Evolutionary conservation across 2,113 vertebrate genomes (phyloP).

Genomic region (Salvelinus fontinalis): DNA sequence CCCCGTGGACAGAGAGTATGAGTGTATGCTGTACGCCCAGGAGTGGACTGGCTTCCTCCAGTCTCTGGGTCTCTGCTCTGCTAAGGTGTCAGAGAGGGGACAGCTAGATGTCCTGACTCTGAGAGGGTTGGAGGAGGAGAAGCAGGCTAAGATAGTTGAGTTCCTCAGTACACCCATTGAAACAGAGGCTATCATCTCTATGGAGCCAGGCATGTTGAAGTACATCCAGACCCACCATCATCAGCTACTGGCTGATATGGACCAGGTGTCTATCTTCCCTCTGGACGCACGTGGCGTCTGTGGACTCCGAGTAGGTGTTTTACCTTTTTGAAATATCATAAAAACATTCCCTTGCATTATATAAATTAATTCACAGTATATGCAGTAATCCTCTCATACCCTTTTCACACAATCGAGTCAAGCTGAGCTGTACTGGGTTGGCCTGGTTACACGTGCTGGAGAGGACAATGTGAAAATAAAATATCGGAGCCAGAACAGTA

Average conservation of each 20-base stretch:
- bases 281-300: slow-evolving; percentile 70
- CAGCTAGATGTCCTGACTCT: slow-evolving; percentile 66
- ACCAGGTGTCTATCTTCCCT: slow-evolving; percentile 75
- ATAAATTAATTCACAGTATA: background rate
- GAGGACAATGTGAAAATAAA: too few relatives aligned
- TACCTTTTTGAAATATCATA: background rate
- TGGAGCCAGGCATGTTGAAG: slow-evolving; percentile 73
- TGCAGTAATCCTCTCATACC: too few relatives aligned
- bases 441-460: background rate
- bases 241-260: slow-evolving; percentile 78
- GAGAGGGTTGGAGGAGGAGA: slow-evolving; percentile 61
- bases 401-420: too few relatives aligned
- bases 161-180: slow-evolving; percentile 68
- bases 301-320: slow-evolving; percentile 79
- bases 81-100: slow-evolving; percentile 24
- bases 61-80: slow-evolving; percentile 52
- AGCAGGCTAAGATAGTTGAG: slow-evolving; percentile 37
- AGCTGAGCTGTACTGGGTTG: background rate
- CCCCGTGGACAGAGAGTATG: slow-evolving; percentile 29
- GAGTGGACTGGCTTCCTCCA: slow-evolving; percentile 58
- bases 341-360: background rate
- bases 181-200: slow-evolving; percentile 70
- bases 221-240: slow-evolving; percentile 81
- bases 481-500: too few relatives aligned
- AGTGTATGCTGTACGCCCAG: slow-evolving; percentile 51